A percentile compares a stretch with the other conserved stretches of the same genome.
Conservation (phyloP, 2,797 vertebrate species). For the Enteromius paludinosus region DNA sequence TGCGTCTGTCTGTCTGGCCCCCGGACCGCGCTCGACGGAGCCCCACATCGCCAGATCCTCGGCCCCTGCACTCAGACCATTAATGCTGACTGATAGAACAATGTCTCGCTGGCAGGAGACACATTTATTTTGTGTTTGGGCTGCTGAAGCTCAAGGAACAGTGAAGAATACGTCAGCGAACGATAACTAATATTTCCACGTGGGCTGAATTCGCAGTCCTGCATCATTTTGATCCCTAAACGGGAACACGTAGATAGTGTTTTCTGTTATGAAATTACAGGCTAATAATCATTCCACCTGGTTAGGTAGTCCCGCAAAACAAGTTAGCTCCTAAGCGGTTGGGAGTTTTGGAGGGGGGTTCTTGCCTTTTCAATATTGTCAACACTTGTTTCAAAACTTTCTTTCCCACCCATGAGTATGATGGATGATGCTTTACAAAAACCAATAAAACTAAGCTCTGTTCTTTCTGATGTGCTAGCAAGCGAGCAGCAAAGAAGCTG, state of each 20-base stretch:
- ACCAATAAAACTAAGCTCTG: slow-evolving; percentile 1
- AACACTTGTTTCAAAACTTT: slow-evolving; percentile 31
- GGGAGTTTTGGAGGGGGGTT: background rate
- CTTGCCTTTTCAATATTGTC: slow-evolving; percentile 11
- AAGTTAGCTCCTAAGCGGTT: background rate
- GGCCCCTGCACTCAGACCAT: slow-evolving; percentile 27
- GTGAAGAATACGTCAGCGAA: slow-evolving; percentile 29
- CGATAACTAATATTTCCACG: background rate
- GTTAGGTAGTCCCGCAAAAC: background rate
- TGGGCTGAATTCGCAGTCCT: background rate
- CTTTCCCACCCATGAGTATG: slow-evolving; percentile 29
- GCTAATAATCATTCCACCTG: slow-evolving; percentile 6
- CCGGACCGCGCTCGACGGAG: background rate
- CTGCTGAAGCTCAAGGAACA: slow-evolving; percentile 18
- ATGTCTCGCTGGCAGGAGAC: slow-evolving; percentile 22
- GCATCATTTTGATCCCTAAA: background rate
- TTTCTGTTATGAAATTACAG: background rate
- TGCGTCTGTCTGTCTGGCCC: slow-evolving; percentile 44
- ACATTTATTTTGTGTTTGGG: slow-evolving; percentile 30
- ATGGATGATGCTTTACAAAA: slow-evolving; percentile 41
- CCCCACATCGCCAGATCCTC: slow-evolving; percentile 16
- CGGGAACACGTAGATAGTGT: background rate
- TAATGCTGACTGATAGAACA: slow-evolving; percentile 48
- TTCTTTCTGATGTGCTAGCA: slow-evolving; percentile 36
- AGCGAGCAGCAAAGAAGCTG: slow-evolving; percentile 14